Conservation (phyloP, 2,888 invertebrate genomes). For the Ophion slaviceki region DNA sequence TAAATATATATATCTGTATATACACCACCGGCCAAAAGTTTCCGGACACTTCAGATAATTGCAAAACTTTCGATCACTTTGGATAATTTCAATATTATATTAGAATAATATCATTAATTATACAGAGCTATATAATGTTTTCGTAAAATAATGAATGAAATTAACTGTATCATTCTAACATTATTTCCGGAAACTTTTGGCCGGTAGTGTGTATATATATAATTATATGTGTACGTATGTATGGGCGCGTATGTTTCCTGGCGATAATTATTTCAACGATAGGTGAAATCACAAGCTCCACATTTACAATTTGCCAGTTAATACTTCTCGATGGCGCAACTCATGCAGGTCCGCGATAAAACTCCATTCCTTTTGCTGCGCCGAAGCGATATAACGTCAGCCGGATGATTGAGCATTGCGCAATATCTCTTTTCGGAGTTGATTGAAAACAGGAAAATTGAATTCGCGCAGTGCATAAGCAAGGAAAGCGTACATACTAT, state of each 20-base stretch:
- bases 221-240: not conserved
- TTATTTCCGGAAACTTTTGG: too few relatives aligned
- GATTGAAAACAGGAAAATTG: constrained; percentile 41
- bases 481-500: not conserved
- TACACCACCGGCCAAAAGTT: too few relatives aligned
- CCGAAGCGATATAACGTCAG: constrained; percentile 5
- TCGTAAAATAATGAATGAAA: too few relatives aligned
- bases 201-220: not conserved
- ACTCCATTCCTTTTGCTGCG: constrained; percentile 11
- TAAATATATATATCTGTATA: too few relatives aligned
- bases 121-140: too few relatives aligned
- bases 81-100: too few relatives aligned
- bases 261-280: constrained; percentile 53
- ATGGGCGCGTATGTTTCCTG: not conserved
- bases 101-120: too few relatives aligned
- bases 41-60: too few relatives aligned
- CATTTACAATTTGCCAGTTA: constrained; percentile 40
- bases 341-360: constrained; percentile 28
- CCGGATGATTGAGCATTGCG: constrained; percentile 45
- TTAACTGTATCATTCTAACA: too few relatives aligned
- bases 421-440: constrained; percentile 20
- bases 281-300: constrained; percentile 29
- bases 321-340: constrained; percentile 49
- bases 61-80: too few relatives aligned
- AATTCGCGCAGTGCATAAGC: not conserved